Conservation (phyloP, 2,797 vertebrate genomes). For the Hemibagrus guttatus region DNA sequence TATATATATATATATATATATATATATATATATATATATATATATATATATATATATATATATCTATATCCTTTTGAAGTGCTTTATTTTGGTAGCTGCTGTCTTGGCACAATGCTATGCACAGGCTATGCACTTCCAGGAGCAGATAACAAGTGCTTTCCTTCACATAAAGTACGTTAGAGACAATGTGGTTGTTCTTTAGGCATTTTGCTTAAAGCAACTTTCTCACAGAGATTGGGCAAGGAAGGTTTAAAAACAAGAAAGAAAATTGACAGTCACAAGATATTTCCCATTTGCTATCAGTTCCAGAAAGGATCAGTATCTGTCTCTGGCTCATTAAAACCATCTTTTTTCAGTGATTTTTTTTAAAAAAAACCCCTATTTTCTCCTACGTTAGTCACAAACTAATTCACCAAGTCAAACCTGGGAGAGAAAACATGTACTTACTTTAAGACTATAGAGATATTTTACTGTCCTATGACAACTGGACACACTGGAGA, state of each 20-base stretch:
- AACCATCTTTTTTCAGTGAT: background rate
- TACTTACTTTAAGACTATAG: background rate
- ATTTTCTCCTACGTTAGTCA: background rate
- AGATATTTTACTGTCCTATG: background rate
- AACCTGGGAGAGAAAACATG: background rate
- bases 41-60: constrained; percentile 30
- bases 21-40: constrained; percentile 32
- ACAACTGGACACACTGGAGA: too few relatives aligned
- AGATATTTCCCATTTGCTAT: background rate
- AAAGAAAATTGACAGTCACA: background rate
- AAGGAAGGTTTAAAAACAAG: background rate
- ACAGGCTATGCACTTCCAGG: constrained; percentile 1
- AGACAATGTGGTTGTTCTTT: constrained; percentile 49
- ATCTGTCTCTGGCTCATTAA: background rate
- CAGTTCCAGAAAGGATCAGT: background rate
- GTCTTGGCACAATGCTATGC: constrained; percentile 23
- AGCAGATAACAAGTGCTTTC: constrained; percentile 16
- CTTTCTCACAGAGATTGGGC: background rate
- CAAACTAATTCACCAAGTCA: background rate
- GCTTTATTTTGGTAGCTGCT: constrained; percentile 47
- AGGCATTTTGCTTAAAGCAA: constrained; percentile 25
- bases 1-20: constrained; percentile 32
- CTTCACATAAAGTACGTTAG: constrained; percentile 26
- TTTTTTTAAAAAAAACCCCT: background rate
- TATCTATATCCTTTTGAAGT: constrained; percentile 45